Evolutionary conservation across 1,140 invertebrate genomes (phyloP).

Genomic region (Bilobella aurantiaca): DNA sequence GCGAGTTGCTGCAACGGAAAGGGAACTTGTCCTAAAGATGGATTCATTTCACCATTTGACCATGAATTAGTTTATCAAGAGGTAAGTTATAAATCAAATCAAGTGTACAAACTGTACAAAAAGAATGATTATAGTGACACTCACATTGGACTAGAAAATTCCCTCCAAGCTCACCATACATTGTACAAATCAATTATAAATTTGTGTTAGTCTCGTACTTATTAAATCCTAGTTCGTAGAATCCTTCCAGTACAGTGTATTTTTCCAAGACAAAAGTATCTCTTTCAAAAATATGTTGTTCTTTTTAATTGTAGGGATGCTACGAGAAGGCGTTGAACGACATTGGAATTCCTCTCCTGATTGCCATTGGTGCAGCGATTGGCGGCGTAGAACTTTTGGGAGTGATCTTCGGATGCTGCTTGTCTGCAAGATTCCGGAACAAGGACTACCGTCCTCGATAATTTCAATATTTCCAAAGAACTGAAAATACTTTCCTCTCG

Average conservation of each 20-base stretch:
- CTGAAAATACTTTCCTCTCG: too few relatives aligned
- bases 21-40: background rate
- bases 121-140: too few relatives aligned
- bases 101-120: too few relatives aligned
- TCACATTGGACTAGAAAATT: too few relatives aligned
- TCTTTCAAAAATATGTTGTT: conserved; percentile 1
- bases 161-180: too few relatives aligned
- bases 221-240: too few relatives aligned
- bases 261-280: background rate
- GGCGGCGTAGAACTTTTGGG: conserved; percentile 19
- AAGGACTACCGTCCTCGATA: conserved; percentile 13
- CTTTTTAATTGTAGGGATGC: conserved; percentile 21
- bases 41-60: background rate
- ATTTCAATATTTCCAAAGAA: too few relatives aligned
- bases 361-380: conserved; percentile 10
- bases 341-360: conserved; percentile 10
- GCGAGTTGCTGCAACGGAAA: background rate
- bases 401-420: conserved; percentile 24
- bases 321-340: conserved; percentile 6
- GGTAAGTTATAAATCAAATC: background rate
- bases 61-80: background rate
- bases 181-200: too few relatives aligned
- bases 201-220: too few relatives aligned
- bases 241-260: too few relatives aligned
- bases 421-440: conserved; percentile 20